Conservation (phyloP, 2,888 invertebrate species). For the Mythimna loreyi region DNA sequence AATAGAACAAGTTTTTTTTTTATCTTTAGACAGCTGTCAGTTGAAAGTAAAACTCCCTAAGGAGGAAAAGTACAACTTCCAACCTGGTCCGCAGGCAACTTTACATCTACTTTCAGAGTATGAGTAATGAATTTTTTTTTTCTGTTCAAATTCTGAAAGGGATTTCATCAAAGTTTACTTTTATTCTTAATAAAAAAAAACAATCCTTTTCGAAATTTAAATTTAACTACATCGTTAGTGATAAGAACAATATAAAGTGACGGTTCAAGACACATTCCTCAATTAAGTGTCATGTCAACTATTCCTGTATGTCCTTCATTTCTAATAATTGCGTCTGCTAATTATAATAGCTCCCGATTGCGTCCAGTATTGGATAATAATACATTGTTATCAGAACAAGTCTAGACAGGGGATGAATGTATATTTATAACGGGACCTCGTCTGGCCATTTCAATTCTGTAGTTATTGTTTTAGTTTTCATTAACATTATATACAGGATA, state of each 20-base stretch:
- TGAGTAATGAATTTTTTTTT: too few species aligned
- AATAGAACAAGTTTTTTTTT: too few species aligned
- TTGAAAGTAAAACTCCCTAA: too few species aligned
- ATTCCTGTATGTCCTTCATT: conserved; percentile 62
- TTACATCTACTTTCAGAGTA: too few species aligned
- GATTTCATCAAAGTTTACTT: too few species aligned
- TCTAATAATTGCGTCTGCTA: conserved; percentile 53
- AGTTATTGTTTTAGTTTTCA: conserved; percentile 10
- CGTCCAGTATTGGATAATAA: conserved; percentile 45
- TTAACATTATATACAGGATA: background rate
- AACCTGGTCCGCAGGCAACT: too few species aligned
- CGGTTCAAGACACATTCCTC: conserved; percentile 11
- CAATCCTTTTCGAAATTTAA: too few species aligned
- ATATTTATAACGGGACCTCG: conserved; percentile 18
- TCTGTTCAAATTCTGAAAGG: too few species aligned
- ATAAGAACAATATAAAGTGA: conserved; percentile 32
- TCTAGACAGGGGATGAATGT: conserved; percentile 49
- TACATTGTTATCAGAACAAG: conserved; percentile 46
- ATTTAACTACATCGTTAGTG: background rate
- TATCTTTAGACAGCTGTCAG: too few species aligned
- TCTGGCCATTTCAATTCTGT: conserved; percentile 14
- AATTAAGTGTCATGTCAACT: conserved; percentile 31
- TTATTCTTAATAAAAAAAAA: too few species aligned
- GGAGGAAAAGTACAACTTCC: too few species aligned
- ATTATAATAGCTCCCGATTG: conserved; percentile 45